Conservation (phyloP, 2,113 vertebrate species). For the Stegostoma tigrinum region DNA sequence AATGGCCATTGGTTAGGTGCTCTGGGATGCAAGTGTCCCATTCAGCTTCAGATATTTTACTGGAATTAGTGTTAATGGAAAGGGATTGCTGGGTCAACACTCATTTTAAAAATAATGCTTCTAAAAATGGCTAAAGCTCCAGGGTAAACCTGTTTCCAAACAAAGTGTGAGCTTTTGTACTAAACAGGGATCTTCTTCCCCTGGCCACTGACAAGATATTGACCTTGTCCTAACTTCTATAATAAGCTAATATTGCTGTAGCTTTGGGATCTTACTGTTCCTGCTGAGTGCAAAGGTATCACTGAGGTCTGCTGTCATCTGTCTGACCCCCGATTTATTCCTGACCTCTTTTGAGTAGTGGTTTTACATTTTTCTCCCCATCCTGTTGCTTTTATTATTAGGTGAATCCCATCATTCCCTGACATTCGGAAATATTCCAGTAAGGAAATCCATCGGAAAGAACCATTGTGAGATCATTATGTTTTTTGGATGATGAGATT, state of each 20-base stretch:
- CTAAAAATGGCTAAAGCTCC: background rate
- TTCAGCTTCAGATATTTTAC: background rate
- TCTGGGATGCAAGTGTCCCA: no score
- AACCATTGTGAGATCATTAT: background rate
- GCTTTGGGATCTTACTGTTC: background rate
- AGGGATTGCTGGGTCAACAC: background rate
- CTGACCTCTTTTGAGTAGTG: background rate
- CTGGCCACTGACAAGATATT: background rate
- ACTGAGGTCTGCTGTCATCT: background rate
- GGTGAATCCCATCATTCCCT: background rate
- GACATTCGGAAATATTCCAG: no score
- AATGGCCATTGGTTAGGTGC: no score
- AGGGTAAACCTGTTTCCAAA: background rate
- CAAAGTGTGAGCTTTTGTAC: background rate
- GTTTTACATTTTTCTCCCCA: background rate
- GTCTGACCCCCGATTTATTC: background rate
- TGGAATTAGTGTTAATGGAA: background rate
- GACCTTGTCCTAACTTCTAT: background rate
- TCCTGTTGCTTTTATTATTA: background rate
- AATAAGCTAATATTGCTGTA: background rate
- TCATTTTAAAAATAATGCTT: no score
- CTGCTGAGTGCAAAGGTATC: background rate
- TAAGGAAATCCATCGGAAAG: background rate
- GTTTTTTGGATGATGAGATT: background rate
- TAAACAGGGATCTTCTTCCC: background rate